These are phyloP conservation scores for Meloe dianella DNA, from an alignment of 2,888 invertebrate species.

Conservation along the genomic window DNA sequence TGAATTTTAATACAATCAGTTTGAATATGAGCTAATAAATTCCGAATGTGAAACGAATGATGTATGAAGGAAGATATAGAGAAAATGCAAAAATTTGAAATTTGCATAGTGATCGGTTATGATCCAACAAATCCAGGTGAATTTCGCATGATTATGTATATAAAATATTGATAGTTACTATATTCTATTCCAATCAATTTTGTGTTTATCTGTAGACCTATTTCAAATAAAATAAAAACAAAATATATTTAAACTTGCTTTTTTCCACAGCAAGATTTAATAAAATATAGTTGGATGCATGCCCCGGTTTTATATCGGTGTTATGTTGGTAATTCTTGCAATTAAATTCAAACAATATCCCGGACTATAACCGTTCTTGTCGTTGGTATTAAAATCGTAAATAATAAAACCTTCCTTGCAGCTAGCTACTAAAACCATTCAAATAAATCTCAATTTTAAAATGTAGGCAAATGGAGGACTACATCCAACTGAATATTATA, in stretches of 20 bases:
- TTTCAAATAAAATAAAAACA: too few relatives aligned
- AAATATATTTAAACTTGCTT: too few relatives aligned
- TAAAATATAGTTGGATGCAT: not conserved
- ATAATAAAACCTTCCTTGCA: constrained; percentile 1
- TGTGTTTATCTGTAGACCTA: not conserved
- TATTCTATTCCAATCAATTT: not conserved
- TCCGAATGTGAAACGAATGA: not conserved
- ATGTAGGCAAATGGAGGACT: not conserved
- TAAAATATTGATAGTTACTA: not conserved
- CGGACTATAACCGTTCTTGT: constrained; percentile 8
- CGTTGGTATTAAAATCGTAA: constrained; percentile 5
- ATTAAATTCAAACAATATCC: constrained; percentile 10
- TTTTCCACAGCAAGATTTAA: not conserved
- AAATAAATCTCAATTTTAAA: constrained; percentile 6
- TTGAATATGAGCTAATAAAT: constrained; percentile 5
- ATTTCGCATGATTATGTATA: not conserved
- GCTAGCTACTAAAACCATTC: not conserved
- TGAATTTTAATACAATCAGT: constrained; percentile 2
- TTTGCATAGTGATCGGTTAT: constrained; percentile 10
- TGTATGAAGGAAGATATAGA: not conserved
- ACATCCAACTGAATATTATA: not conserved
- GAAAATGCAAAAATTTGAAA: constrained; percentile 1
- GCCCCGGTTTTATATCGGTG: not conserved
- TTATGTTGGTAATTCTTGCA: constrained; percentile 6
- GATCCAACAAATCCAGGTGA: constrained; percentile 3